A percentile compares a stretch with the other conserved stretches of the same genome.
phyloP scores from a whole-genome alignment of 30 jellyfish, hydroid and myxozoan species.

The Hydra vulgaris region DNA sequence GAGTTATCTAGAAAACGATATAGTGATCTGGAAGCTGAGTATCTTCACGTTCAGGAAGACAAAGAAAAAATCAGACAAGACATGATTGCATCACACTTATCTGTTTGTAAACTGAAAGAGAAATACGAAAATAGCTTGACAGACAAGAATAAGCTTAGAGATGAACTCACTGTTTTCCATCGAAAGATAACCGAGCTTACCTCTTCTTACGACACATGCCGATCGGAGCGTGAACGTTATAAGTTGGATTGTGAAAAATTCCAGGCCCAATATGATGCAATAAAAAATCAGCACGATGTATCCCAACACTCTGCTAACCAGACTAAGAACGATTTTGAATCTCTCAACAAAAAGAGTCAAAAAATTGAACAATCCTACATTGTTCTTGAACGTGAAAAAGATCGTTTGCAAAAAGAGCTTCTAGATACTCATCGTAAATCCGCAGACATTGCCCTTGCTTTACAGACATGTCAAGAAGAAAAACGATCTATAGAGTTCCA shows the following conservation, averaged over 20 bases:
- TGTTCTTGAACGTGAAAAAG: conserved; percentile 62
- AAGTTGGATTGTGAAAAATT: conserved; percentile 43
- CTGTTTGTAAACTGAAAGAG: conserved; percentile 92
- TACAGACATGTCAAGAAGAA: conserved; percentile 83
- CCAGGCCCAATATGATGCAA: conserved; percentile 55
- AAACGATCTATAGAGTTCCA: conserved; percentile 52
- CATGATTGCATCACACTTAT: conserved; percentile 85
- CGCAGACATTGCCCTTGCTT: conserved; percentile 63
- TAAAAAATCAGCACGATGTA: conserved; percentile 46
- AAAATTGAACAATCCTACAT: conserved; percentile 46
- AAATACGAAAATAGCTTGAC: conserved; percentile 88
- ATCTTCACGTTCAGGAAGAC: conserved; percentile 81
- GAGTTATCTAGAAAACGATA: conserved; percentile 58
- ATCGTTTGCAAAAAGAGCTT: conserved; percentile 65
- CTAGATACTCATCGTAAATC: conserved; percentile 64
- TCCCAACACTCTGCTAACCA: conserved; percentile 46
- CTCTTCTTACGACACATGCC: conserved; percentile 55
- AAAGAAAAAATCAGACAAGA: conserved; percentile 85
- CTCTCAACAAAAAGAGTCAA: conserved; percentile 40
- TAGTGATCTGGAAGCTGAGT: conserved; percentile 68
- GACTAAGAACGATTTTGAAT: conserved; percentile 46
- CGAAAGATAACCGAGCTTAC: conserved; percentile 77
- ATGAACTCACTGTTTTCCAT: conserved; percentile 82
- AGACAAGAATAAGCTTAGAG: conserved; percentile 86
- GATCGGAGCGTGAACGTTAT: conserved; percentile 63